Percentiles rank a stretch among this genome's conserved stretches.
phyloP scores from a whole-genome alignment of 2,113 vertebrate genomes.

The Lepus timidus region DNA sequence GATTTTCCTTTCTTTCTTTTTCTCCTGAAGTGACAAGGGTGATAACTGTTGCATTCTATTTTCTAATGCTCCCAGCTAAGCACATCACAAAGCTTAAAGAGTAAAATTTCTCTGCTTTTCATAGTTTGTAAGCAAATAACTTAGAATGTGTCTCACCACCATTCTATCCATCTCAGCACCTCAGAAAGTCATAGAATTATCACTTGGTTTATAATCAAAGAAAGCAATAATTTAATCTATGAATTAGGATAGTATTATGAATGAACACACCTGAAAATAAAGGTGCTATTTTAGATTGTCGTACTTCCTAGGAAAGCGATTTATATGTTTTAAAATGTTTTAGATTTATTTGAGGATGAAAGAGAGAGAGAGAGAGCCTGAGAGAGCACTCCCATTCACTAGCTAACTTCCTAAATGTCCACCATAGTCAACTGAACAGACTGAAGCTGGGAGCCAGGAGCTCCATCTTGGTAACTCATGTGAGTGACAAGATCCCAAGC shows the following conservation, averaged over 20 bases:
- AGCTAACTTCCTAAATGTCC: too few species aligned
- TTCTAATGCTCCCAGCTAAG: conserved; percentile 13
- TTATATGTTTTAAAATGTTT: background rate
- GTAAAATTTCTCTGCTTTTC: background rate
- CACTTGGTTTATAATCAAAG: background rate
- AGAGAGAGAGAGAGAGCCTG: too few species aligned
- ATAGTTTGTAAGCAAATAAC: background rate
- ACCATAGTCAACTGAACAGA: too few species aligned
- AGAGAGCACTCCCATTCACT: too few species aligned
- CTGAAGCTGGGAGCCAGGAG: too few species aligned
- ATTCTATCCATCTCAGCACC: background rate
- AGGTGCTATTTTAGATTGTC: background rate
- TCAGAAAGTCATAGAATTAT: background rate
- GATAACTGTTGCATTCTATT: background rate
- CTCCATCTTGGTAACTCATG: too few species aligned
- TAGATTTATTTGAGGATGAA: too few species aligned
- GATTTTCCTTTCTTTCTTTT: background rate
- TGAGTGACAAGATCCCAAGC: too few species aligned
- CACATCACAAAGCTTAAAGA: background rate
- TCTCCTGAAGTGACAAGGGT: background rate
- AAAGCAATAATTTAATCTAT: background rate
- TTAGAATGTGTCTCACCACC: background rate
- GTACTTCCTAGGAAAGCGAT: conserved; percentile 10
- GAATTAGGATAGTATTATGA: background rate
- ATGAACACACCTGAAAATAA: conserved; percentile 3